phyloP scores from a whole-genome alignment of 2,113 vertebrate species.

The Takifugu flavidus region DNA sequence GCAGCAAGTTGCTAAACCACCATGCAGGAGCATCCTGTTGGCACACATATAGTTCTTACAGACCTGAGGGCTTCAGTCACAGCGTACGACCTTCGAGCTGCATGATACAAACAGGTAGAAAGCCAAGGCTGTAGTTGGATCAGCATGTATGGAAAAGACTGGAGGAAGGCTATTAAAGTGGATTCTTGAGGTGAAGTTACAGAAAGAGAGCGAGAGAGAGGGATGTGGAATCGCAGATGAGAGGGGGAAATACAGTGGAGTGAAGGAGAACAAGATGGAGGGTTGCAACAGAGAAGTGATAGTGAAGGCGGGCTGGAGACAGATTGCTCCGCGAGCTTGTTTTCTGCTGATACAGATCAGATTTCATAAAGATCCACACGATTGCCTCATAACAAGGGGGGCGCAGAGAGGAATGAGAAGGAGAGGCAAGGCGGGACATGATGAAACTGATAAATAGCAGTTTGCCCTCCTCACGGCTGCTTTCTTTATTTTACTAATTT shows the following conservation, averaged over 20 bases:
- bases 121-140: conserved; percentile 8
- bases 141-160: neutral
- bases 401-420: conserved; percentile 51
- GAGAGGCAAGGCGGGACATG: conserved; percentile 50
- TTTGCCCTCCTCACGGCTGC: conserved; percentile 39
- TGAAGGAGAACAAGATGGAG: conserved; percentile 53
- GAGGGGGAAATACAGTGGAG: conserved; percentile 32
- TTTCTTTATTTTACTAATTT: conserved; percentile 49
- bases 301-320: conserved; percentile 37
- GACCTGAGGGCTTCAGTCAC: conserved; percentile 26
- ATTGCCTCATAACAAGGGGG: conserved; percentile 70
- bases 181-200: conserved; percentile 21
- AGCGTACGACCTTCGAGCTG: conserved; percentile 38
- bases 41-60: conserved; percentile 20
- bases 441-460: conserved; percentile 61
- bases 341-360: conserved; percentile 65
- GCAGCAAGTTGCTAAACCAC: conserved; percentile 24
- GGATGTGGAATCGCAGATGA: conserved; percentile 26
- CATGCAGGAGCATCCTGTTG: conserved; percentile 36
- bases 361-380: conserved; percentile 74
- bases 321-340: conserved; percentile 34
- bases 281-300: conserved; percentile 32
- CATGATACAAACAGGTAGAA: conserved; percentile 3
- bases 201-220: conserved; percentile 22
- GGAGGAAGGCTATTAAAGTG: conserved; percentile 14